Evolutionary conservation across 2,797 vertebrate genomes (phyloP).

Genomic region (Sorex maritimensis): DNA sequence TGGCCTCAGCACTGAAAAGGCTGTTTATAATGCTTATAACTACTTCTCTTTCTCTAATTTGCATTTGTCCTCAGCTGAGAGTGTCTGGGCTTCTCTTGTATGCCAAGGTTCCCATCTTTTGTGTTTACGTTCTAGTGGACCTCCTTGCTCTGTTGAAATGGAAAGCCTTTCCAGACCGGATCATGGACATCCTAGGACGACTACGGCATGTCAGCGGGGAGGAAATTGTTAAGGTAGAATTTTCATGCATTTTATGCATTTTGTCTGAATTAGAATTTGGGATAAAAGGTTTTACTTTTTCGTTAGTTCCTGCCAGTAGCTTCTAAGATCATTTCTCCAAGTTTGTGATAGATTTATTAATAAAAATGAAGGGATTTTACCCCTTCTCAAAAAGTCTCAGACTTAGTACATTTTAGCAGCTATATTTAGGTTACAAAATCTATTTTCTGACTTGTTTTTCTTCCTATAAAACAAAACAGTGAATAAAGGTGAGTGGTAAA

Average conservation of each 20-base stretch:
- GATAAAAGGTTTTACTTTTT: background rate
- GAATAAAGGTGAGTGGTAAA: constrained; percentile 30
- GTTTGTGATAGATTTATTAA: constrained; percentile 1
- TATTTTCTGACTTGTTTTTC: constrained; percentile 50
- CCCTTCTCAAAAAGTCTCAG: background rate
- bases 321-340: constrained; percentile 28
- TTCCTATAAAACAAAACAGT: constrained; percentile 45
- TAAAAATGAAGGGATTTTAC: background rate
- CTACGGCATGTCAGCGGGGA: constrained; percentile 98
- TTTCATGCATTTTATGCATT: background rate
- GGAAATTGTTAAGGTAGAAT: constrained; percentile 97
- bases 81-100: background rate
- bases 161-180: constrained; percentile 98
- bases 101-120: background rate
- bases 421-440: constrained; percentile 26
- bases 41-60: background rate
- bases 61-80: background rate
- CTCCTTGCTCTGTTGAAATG: constrained; percentile 98
- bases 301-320: constrained; percentile 28
- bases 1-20: background rate
- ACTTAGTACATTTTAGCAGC: constrained; percentile 34
- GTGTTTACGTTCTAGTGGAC: constrained; percentile 93
- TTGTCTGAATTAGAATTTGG: background rate
- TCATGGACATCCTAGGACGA: constrained; percentile 98
- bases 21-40: background rate